Base-by-base conservation (phyloP, 2,113 vertebrate species). In the Anoura caudifer region DNA sequence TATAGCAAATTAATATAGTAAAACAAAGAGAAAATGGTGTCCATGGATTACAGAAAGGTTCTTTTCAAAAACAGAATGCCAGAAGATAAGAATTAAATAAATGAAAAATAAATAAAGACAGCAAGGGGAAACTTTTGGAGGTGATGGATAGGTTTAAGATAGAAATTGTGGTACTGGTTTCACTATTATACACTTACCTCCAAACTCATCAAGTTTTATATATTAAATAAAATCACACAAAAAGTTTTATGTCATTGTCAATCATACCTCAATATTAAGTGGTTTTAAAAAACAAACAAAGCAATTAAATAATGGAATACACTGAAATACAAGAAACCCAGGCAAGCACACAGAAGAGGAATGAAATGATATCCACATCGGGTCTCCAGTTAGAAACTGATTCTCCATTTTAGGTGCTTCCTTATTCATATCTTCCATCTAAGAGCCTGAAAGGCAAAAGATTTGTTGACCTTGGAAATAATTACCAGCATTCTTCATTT, bases 21-120 rank as follows among this genome's bases (percentile, higher is more conserved):
- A 91, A 69, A 86, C 54, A 79, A 85, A 94, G 28, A 94, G n/a
- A 77, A 89, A 84, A 76, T 19, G 13, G 6, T 94, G 63, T 61
- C 61, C 41, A 38, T 24, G n/a, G 36, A 50, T 47, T 22, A 56
- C 11, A 89, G 20, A 87, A 54, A 67, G 31, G 7, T 75, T 67
- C 67, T 87, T 85, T 72, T 69, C 20, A 91, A 77, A 86, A 24
- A 31, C 4, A 82, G 50, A 76, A 50, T 31, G 43, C n/a, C 86
- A 92, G 45, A 52, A 84, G n/a, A 33, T 59, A 73, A 91, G 47
- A 95, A 80, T 89, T 50, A 80, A 87, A 61, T n/a, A 50, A 28
- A 45, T 33, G 26, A 10, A 79, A 84, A 83, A 75, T 26, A 59
- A 59, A 19, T 43, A 54, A 73, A 82, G 56, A 82, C 19, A 36